Evolutionary conservation across 2,888 invertebrate genomes (phyloP).

Genomic region (Lapara coniferarum): DNA sequence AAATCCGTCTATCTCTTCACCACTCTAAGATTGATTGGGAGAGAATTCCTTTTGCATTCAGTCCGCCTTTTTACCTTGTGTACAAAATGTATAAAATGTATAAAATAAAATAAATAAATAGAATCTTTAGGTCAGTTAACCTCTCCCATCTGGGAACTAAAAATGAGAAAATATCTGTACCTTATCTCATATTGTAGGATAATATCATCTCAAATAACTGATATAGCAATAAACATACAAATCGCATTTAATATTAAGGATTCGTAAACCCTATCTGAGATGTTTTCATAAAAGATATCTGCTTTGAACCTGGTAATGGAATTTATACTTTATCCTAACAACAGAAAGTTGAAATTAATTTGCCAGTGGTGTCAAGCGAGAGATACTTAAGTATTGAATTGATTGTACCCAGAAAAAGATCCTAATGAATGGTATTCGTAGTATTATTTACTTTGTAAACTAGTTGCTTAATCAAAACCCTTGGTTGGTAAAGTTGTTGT

Average conservation of each 20-base stretch:
- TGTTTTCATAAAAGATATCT: slow-evolving; percentile 16
- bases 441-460: slow-evolving; percentile 3
- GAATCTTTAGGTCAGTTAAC: no score
- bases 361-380: not conserved
- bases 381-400: slow-evolving; percentile 5
- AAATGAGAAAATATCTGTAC: not conserved
- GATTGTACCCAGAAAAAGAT: slow-evolving; percentile 3
- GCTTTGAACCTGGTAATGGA: not conserved
- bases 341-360: not conserved
- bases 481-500: not conserved
- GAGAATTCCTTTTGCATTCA: no score
- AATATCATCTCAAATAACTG: slow-evolving; percentile 1
- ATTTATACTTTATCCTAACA: not conserved
- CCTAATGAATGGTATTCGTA: not conserved
- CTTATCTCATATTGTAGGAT: not conserved
- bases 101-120: no score
- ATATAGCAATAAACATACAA: slow-evolving; percentile 14
- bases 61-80: no score
- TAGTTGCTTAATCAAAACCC: not conserved
- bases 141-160: not conserved
- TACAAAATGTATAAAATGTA: no score
- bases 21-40: no score
- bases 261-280: slow-evolving; percentile 9
- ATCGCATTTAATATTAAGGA: slow-evolving; percentile 5
- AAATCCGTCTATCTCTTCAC: no score